A percentile compares a stretch with the other conserved stretches of the same genome.
These are phyloP conservation scores for Eulemur albifrons DNA, from an alignment of 2,797 vertebrate genomes.

Conservation along the genomic window DNA sequence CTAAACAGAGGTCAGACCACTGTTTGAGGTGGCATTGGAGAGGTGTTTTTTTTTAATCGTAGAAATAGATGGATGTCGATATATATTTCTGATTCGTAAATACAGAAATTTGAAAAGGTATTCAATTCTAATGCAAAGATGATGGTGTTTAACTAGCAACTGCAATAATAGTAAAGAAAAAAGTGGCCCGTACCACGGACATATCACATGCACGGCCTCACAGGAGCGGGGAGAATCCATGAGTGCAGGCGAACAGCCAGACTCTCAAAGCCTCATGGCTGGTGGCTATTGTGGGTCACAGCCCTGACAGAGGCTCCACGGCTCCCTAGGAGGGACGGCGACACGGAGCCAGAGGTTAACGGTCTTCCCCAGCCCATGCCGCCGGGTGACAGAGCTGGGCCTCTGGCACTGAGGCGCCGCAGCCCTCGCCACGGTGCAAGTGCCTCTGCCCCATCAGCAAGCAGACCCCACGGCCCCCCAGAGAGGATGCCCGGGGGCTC, in stretches of 20 bases:
- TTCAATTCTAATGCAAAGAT: neutral
- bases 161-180: neutral
- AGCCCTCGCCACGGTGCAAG: neutral
- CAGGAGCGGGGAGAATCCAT: neutral
- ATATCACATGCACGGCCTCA: neutral
- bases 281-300: too few species aligned
- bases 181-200: too few species aligned
- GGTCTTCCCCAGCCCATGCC: slow-evolving; percentile 38
- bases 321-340: slow-evolving; percentile 62
- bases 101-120: neutral
- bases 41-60: neutral
- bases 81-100: neutral
- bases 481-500: too few species aligned
- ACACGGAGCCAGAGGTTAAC: slow-evolving; percentile 33
- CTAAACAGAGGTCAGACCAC: too few species aligned
- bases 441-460: neutral
- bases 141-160: neutral
- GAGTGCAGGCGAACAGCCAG: neutral
- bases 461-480: neutral
- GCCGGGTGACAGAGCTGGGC: slow-evolving; percentile 15
- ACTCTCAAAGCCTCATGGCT: neutral
- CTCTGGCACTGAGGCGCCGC: neutral
- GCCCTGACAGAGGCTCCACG: slow-evolving; percentile 41
- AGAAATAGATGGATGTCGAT: too few species aligned
- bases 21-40: fast-evolving